Evolutionary conservation across 1,140 invertebrate genomes (phyloP), one percentile per base, ranked within the genome.

Genomic region (Drosophila ogumai): DNA sequence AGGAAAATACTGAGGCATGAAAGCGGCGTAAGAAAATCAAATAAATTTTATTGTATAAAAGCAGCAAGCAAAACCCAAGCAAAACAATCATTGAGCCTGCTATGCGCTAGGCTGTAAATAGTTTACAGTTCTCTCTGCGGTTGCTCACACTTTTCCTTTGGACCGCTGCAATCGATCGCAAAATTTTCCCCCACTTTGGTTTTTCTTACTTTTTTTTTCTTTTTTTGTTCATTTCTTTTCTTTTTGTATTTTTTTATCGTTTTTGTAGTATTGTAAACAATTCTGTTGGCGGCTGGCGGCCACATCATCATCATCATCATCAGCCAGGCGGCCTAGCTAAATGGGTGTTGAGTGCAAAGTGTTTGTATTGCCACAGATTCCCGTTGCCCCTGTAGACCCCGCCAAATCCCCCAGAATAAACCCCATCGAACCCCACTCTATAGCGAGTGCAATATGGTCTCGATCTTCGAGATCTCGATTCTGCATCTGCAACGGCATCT

Each of bases 301-400:
- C 58, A 55, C 65, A 84, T 79, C 79, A 71, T 86, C 66, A 77
- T 86, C 58, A 75, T 69, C 75, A 58, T 52, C 75, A 71, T 22
- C 65, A 55, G 43, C 58, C 77, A 65, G 55, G 55, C 72, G 64
- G 69, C 72, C 69, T 59, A 80, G 80, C 84, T 88, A 88, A 88
- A 88, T 88, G 77, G 80, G 84, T 88, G 84, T 90, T 88, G 84
- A 88, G 85, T 88, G 84, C 84, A 88, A 88, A 88, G 84, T 90
- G 84, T 88, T 90, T 90, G 85, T 74, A 28, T 88, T 84, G 81
- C 71, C 61, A 67, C 71, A 64, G 43, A 65, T 61, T 65, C 40
- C 49, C 43, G 43, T 36, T 15, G n/a, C 52, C 17, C 52, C 17
- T n/a, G 2, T 6, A 25, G 6, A 9, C 41, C 40, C 57, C 28